A percentile compares a stretch with the other conserved stretches of the same genome.
Evolutionary conservation across 2,797 vertebrate species (phyloP).

Genomic region (Anabacerthia variegaticeps): DNA sequence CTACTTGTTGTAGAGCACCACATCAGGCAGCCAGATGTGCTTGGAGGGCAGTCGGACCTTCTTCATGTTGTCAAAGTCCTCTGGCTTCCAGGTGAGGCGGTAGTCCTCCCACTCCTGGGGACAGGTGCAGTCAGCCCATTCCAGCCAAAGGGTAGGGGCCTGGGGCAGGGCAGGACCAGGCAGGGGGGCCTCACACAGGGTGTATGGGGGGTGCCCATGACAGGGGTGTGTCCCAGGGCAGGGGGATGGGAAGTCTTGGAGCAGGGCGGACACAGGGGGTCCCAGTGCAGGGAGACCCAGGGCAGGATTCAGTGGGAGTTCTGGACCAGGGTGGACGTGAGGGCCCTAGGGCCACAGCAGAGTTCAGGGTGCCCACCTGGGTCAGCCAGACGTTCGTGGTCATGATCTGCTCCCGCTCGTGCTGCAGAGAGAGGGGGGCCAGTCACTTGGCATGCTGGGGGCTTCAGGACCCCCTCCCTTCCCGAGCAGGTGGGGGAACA

Average conservation of each 20-base stretch:
- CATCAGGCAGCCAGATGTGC: constrained; percentile 98
- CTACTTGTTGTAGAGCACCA: constrained; percentile 99
- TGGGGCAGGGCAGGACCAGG: neutral
- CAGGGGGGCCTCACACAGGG: neutral
- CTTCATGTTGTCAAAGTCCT: constrained; percentile 95
- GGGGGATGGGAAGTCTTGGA: no score
- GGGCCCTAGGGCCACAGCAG: accelerated
- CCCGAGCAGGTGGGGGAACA: accelerated
- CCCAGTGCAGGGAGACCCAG: neutral
- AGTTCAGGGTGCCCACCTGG: constrained; percentile 82
- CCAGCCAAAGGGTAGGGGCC: neutral
- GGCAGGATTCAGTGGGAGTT: neutral
- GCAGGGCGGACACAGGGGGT: no score
- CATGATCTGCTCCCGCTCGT: constrained; percentile 98
- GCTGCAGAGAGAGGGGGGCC: constrained; percentile 74
- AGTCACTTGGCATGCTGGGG: neutral
- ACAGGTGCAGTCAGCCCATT: neutral
- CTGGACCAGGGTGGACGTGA: neutral
- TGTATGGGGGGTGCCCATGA: no score
- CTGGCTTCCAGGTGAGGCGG: constrained; percentile 91
- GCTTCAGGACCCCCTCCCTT: neutral
- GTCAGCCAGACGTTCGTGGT: constrained; percentile 98
- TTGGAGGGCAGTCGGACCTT: constrained; percentile 97
- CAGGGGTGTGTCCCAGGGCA: neutral
- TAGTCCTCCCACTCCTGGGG: constrained; percentile 97